Evolutionary conservation across 2,113 vertebrate genomes (phyloP).

Genomic region (Epinephelus fuscoguttatus): DNA sequence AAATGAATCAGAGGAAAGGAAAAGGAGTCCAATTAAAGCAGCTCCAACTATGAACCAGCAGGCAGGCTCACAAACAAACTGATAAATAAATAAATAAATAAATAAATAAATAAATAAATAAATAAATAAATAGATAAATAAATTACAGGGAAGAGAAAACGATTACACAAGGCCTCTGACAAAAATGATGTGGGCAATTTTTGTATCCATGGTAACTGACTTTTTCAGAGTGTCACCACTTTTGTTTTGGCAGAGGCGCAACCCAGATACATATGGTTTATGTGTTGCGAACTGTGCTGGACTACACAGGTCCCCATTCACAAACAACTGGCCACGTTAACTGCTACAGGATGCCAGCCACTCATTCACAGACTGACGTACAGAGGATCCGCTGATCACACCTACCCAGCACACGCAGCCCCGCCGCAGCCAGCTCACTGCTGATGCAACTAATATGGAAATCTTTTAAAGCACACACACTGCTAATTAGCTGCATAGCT

Average conservation of each 20-base stretch:
- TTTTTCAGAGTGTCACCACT: slow-evolving; percentile 78
- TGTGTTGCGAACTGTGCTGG: background rate
- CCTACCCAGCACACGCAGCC: background rate
- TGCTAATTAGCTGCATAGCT: slow-evolving; percentile 39
- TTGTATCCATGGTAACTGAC: slow-evolving; percentile 84
- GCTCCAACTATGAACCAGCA: slow-evolving; percentile 45
- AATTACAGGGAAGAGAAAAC: slow-evolving; percentile 49
- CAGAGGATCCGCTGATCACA: slow-evolving; percentile 14
- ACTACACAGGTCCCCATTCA: slow-evolving; percentile 53
- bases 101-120: no score
- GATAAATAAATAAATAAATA: slow-evolving; percentile 32
- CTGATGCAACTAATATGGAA: slow-evolving; percentile 30
- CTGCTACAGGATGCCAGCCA: slow-evolving; percentile 26
- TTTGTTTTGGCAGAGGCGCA: slow-evolving; percentile 70
- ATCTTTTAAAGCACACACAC: slow-evolving; percentile 20
- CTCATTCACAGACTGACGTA: slow-evolving; percentile 47
- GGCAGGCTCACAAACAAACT: slow-evolving; percentile 36
- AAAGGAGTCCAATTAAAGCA: slow-evolving; percentile 64
- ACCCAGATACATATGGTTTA: slow-evolving; percentile 54
- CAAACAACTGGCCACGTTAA: slow-evolving; percentile 27
- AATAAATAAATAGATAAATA: slow-evolving; percentile 55
- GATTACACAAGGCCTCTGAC: slow-evolving; percentile 73
- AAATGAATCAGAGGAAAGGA: slow-evolving; percentile 47
- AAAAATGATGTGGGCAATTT: slow-evolving; percentile 81
- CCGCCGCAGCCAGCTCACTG: slow-evolving; percentile 13